Conservation (phyloP, 2,888 invertebrate genomes). For the Patella pellucida region DNA sequence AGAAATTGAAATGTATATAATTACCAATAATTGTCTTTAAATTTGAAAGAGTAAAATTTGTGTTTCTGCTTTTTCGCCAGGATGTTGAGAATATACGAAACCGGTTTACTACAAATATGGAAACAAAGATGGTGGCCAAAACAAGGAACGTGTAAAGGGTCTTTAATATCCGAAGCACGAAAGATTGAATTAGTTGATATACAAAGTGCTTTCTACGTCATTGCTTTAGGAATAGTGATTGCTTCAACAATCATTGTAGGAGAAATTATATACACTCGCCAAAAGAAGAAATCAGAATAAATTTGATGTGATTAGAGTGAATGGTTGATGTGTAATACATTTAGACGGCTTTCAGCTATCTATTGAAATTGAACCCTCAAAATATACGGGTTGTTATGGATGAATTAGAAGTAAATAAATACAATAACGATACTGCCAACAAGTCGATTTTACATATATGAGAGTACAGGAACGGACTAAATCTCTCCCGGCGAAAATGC, state of each 20-base stretch:
- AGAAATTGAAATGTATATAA: background rate
- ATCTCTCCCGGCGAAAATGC: no score
- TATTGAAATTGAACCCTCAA: no score
- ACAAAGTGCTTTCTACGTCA: constrained; percentile 47
- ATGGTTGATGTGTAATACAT: no score
- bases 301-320: no score
- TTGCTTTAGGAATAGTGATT: constrained; percentile 36
- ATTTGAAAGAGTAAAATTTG: background rate
- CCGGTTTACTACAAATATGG: constrained; percentile 47
- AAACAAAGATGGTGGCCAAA: constrained; percentile 46
- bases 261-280: background rate
- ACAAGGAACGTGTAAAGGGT: constrained; percentile 34
- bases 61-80: constrained; percentile 29
- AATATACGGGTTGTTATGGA: no score
- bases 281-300: no score
- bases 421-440: no score
- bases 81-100: constrained; percentile 42
- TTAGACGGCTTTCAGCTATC: no score
- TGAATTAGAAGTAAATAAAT: no score
- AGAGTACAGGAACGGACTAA: no score
- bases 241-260: constrained; percentile 16
- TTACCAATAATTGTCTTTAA: background rate
- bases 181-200: constrained; percentile 43
- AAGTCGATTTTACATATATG: no score
- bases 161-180: constrained; percentile 37